phyloP scores from a whole-genome alignment of 1,140 invertebrate species.

The Aphidius gifuensis region DNA sequence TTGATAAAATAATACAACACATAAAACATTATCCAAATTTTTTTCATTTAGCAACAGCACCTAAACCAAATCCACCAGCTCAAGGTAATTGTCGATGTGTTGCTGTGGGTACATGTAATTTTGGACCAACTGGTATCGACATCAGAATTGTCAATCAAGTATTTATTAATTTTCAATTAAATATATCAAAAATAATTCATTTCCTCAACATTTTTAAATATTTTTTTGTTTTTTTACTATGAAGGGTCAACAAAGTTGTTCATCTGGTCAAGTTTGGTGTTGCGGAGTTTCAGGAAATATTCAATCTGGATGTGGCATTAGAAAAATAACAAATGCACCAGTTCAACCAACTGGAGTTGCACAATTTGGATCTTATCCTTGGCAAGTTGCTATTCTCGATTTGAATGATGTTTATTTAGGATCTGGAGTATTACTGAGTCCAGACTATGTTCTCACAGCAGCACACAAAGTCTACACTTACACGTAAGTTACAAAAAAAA shows the following conservation, averaged over 20 bases:
- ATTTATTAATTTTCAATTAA: conserved; percentile 18
- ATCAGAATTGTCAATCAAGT: conserved; percentile 62
- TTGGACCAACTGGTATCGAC: conserved; percentile 57
- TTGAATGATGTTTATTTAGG: conserved; percentile 61
- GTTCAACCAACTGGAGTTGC: conserved; percentile 53
- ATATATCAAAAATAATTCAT: conserved; percentile 1
- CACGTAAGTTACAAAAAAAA: conserved; percentile 54
- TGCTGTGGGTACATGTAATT: conserved; percentile 38
- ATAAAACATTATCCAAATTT: not conserved
- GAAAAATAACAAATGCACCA: conserved; percentile 39
- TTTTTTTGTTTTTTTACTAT: not conserved
- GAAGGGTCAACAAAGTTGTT: conserved; percentile 35
- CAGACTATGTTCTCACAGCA: conserved; percentile 65
- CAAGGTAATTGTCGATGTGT: conserved; percentile 38
- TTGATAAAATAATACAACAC: too few relatives aligned
- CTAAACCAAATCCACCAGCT: conserved; percentile 1
- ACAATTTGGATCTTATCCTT: conserved; percentile 59
- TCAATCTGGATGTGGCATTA: conserved; percentile 42
- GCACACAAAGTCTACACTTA: conserved; percentile 64
- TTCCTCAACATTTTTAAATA: conserved; percentile 6
- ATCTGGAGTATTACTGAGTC: conserved; percentile 64
- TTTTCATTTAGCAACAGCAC: conserved; percentile 15
- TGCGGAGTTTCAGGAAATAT: conserved; percentile 38
- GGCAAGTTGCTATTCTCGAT: conserved; percentile 55
- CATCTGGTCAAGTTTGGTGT: conserved; percentile 52